Conservation (phyloP, 2,797 vertebrate species). For the Scolopax bukidnonensis region DNA sequence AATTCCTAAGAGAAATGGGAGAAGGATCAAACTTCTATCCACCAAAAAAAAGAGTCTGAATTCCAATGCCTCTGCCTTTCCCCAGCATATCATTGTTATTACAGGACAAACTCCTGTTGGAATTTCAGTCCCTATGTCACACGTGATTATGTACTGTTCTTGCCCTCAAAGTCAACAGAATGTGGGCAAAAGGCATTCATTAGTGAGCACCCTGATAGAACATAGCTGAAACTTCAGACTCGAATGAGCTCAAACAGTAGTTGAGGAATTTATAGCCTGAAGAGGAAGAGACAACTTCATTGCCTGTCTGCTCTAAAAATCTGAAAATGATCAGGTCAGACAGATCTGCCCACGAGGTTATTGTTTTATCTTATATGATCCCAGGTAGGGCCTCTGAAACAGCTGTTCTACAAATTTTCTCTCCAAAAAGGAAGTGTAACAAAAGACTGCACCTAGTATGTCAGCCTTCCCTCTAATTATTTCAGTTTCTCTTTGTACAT, state of each 20-base stretch:
- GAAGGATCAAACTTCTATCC: background rate
- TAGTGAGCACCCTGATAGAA: background rate
- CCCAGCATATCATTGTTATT: background rate
- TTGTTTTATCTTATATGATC: background rate
- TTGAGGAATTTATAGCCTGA: background rate
- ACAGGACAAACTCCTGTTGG: background rate
- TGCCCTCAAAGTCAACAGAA: background rate
- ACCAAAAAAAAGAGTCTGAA: background rate
- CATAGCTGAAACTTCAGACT: background rate
- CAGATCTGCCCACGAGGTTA: background rate
- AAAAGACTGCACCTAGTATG: background rate
- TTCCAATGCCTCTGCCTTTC: background rate
- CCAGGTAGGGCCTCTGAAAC: background rate
- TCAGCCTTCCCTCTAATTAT: background rate
- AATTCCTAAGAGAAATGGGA: background rate
- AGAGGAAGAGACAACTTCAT: background rate
- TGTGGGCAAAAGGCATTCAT: background rate
- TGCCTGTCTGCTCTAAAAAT: background rate
- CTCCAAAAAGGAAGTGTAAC: background rate
- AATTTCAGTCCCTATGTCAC: background rate
- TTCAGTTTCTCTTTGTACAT: background rate
- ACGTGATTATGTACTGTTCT: background rate
- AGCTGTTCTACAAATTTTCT: background rate
- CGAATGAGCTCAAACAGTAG: background rate
- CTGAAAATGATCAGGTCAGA: background rate